Percentiles rank a stretch among this genome's conserved stretches.
Conservation (phyloP, 1,140 invertebrate genomes). For the Archegozetes longisetosus region DNA sequence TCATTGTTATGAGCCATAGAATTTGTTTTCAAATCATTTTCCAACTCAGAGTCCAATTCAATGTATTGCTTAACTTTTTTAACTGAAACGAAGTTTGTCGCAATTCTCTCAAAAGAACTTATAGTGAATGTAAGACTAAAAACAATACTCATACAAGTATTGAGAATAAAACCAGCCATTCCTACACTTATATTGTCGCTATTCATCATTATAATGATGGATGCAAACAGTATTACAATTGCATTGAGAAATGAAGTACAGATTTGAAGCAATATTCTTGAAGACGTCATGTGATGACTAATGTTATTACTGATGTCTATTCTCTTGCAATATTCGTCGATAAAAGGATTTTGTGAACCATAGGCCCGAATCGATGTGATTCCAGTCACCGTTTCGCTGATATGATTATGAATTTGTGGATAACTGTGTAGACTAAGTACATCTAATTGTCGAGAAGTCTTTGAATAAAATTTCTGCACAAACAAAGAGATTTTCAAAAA, state of each 20-base stretch:
- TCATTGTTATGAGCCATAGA: constrained; percentile 22
- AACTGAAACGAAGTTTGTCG: constrained; percentile 46
- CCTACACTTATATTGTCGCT: constrained; percentile 51
- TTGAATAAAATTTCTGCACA: constrained; percentile 35
- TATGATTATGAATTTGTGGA: constrained; percentile 36
- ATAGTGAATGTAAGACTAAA: constrained; percentile 41
- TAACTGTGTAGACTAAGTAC: constrained; percentile 33
- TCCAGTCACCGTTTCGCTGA: constrained; percentile 30
- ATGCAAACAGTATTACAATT: constrained; percentile 35
- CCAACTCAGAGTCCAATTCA: constrained; percentile 43
- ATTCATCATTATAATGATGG: constrained; percentile 63
- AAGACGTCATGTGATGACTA: constrained; percentile 27
- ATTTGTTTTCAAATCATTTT: constrained; percentile 34
- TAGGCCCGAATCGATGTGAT: constrained; percentile 31
- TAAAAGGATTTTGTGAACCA: constrained; percentile 32
- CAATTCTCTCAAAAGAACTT: constrained; percentile 40
- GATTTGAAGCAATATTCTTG: constrained; percentile 28
- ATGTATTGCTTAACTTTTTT: constrained; percentile 45
- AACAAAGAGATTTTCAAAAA: no score
- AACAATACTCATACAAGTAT: constrained; percentile 63
- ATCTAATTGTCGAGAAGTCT: constrained; percentile 35
- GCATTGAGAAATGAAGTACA: constrained; percentile 28
- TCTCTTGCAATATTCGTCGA: constrained; percentile 54
- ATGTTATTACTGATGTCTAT: constrained; percentile 45
- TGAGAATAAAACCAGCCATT: constrained; percentile 69